Evolutionary conservation across 2,797 vertebrate genomes (phyloP).

Genomic region (Tangara arthus): DNA sequence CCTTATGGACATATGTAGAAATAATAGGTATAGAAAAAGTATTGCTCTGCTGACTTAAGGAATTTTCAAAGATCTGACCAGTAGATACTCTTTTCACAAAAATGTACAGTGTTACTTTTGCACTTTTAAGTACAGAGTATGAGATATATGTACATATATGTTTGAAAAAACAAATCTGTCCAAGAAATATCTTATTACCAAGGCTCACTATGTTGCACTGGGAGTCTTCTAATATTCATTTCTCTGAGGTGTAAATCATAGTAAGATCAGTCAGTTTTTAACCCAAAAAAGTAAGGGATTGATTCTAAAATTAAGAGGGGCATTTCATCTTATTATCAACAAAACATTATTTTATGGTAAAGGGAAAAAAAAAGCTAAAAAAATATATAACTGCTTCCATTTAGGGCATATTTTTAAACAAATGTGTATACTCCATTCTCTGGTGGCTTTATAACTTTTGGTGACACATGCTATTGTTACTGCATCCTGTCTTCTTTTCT

Average conservation of each 20-base stretch:
- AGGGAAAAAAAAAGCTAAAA: background rate
- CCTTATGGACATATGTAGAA: fast-evolving
- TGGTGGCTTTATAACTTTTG: background rate
- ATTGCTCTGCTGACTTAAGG: background rate
- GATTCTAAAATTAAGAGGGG: background rate
- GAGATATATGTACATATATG: no score
- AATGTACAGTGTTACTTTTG: background rate
- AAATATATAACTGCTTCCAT: background rate
- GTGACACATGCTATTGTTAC: background rate
- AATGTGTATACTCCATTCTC: background rate
- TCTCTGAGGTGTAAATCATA: background rate
- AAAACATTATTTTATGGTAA: background rate
- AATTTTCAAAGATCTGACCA: background rate
- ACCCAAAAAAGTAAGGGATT: background rate
- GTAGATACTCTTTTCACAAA: background rate
- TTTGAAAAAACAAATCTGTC: background rate
- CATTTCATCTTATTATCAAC: background rate
- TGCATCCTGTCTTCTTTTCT: background rate
- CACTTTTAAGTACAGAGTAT: background rate
- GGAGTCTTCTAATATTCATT: background rate
- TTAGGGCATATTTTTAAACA: background rate
- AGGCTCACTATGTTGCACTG: background rate
- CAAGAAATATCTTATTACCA: background rate
- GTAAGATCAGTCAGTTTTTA: background rate
- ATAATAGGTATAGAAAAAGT: background rate